These are phyloP conservation scores for Nansenia antarctica DNA, from an alignment of 2,113 vertebrate genomes.

Conservation along the genomic window DNA sequence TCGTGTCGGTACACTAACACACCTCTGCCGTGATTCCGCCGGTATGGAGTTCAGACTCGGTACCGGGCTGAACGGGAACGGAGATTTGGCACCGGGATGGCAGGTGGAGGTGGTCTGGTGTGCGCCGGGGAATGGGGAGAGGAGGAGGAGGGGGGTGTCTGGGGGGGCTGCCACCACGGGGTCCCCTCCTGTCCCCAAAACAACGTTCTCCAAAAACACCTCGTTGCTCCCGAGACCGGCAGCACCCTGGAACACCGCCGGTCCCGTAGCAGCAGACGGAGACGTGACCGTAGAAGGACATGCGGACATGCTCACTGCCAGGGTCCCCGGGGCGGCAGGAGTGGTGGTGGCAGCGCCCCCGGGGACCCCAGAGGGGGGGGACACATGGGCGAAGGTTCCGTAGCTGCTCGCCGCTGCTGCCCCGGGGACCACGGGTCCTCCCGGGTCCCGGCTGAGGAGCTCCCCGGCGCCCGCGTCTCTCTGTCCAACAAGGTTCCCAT, in stretches of 20 bases:
- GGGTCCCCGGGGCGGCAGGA: slow-evolving; percentile 49
- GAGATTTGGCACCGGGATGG: slow-evolving; percentile 48
- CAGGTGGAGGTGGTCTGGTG: slow-evolving; percentile 54
- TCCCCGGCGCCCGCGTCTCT: slow-evolving; percentile 56
- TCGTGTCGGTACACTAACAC: not conserved
- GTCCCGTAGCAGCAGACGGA: slow-evolving; percentile 2
- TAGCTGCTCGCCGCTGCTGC: slow-evolving; percentile 33
- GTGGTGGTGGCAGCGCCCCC: slow-evolving; percentile 40
- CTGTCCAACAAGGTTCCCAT: slow-evolving; percentile 55
- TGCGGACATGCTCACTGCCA: slow-evolving; percentile 20
- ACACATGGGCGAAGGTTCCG: slow-evolving; percentile 49
- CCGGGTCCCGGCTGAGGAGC: slow-evolving; percentile 23
- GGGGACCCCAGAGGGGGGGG: slow-evolving; percentile 45
- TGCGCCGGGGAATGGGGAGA: too few relatives aligned
- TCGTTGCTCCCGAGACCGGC: slow-evolving; percentile 52
- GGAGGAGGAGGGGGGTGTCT: slow-evolving; percentile 57
- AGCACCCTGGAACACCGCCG: too few relatives aligned
- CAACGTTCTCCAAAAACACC: slow-evolving; percentile 70
- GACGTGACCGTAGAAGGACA: slow-evolving; percentile 44
- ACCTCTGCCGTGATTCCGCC: slow-evolving; percentile 84
- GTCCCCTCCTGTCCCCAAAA: too few relatives aligned
- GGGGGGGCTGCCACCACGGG: slow-evolving; percentile 50
- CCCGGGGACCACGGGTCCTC: too few relatives aligned
- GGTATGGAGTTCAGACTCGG: slow-evolving; percentile 45
- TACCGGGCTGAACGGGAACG: slow-evolving; percentile 64